Evolutionary conservation across 2,888 invertebrate species (phyloP), one percentile per base, ranked within the genome.

Genomic region (Polydrusus pterygomalis): DNA sequence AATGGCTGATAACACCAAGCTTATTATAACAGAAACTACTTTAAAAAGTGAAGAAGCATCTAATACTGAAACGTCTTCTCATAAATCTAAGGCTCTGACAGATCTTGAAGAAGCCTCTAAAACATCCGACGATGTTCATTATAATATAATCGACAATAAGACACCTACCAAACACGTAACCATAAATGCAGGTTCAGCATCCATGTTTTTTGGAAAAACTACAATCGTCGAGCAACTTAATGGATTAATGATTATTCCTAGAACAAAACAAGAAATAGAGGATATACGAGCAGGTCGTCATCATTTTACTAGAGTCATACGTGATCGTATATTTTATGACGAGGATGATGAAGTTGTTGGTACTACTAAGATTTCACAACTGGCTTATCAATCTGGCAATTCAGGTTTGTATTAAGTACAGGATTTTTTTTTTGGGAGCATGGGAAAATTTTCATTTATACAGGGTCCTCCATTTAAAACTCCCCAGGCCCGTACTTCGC

Each of bases 321-420:
- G 70, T 18, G 70, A 69, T 18, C 56, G 58, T 10, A 65, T 45
- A 10, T 49, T 70, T 58, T 73, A 51, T 34, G 65, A 77, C 49
- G 77, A 77, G 25, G 70, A 77, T 60, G 77, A 77, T 17, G 73
- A 77, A 18, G 56, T 77, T 13, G 18, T 73, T 25, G 68, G 49
- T 6, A 65, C 73, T 17, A 64, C 70, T 0, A 74, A 73, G 38
- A 65, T 73, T 45, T 69, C 58, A 13, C 63, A 13, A 40, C 64
- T 76, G 6, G 30, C 56, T 8, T 64, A 70, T 45, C n/a, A 49
- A 13, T 13, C 64, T 34, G 45, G 25, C 13, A 43, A 10, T 25
- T 6, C n/a, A 34, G 49, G 47, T 64, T 13, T 17, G 64, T 60
- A 18, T 20, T 11, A 40, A 34, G 34, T 34, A 1, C 34, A 7